Percentiles rank a stretch among this genome's conserved stretches.
phyloP scores from a whole-genome alignment of 1,140 invertebrate genomes.

The Aphelinus certus region DNA sequence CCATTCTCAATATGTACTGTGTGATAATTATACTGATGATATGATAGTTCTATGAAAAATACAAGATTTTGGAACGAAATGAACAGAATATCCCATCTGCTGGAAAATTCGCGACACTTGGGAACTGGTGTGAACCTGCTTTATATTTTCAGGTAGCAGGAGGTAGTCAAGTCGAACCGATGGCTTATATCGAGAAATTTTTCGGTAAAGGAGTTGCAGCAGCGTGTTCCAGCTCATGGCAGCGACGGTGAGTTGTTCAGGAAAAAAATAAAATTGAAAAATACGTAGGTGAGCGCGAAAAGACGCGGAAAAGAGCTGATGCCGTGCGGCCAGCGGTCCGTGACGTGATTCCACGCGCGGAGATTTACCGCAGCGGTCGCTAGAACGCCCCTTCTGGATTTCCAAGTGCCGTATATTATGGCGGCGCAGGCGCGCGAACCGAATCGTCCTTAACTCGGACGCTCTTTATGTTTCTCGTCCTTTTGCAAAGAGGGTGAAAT shows the following conservation, averaged over 20 bases:
- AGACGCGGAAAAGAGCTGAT: neutral
- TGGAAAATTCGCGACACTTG: too few relatives aligned
- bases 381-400: conserved; percentile 58
- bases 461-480: too few relatives aligned
- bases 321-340: neutral
- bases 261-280: neutral
- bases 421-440: too few relatives aligned
- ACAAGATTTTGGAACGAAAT: too few relatives aligned
- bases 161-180: conserved; percentile 32
- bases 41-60: too few relatives aligned
- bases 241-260: conserved; percentile 54
- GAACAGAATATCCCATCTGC: too few relatives aligned
- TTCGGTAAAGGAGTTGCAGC: neutral
- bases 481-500: too few relatives aligned
- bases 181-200: conserved; percentile 53
- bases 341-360: neutral
- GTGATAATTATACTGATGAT: too few relatives aligned
- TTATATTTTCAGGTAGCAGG: too few relatives aligned
- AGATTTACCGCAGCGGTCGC: conserved; percentile 45
- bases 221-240: conserved; percentile 53
- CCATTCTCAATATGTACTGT: too few relatives aligned
- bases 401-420: conserved; percentile 55
- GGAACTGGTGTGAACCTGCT: too few relatives aligned
- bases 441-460: too few relatives aligned
- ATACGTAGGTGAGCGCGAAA: neutral